Base-by-base conservation (phyloP, 2,888 invertebrate species). In the Falcaria lacertinaria region DNA sequence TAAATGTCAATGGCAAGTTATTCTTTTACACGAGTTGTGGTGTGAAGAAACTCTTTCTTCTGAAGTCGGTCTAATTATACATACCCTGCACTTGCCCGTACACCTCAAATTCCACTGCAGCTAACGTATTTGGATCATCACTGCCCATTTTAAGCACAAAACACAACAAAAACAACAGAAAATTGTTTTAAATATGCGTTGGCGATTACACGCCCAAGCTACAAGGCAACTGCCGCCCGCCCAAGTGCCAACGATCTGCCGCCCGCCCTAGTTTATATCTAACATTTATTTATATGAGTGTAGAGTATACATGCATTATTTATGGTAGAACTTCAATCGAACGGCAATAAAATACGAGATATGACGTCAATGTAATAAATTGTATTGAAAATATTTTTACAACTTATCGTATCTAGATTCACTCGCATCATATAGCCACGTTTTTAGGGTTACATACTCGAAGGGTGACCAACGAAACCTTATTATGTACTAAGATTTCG, bases 71-170 rank as follows among this genome's bases (percentile, higher is more conserved):
- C 3, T 19, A 19, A 19, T 4, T 4, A 5, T 2, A 28, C 28
- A 1, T 8, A 96, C 97, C 97, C 93, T 97, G 97, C 32, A 97
- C 97, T 84, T 95, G 94, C 44, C 97, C 97, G 71, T 91, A 96
- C 46, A 97, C 96, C 84, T 97, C 97, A 73, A 97, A 97, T 67
- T 97, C 97, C 34, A 96, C 95, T 33, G 96, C 95, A 34, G 94
- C 92, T 56, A 95, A 85, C 43, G 91, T 90, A 63, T 91, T 92
- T 48, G 89, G 81, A 52, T 91, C 91, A 52, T 90, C 91, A 37
- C 88, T 79, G 54, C 91, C 91, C 92, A 92, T 92, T 22, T 43
- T 58, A 33, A 34, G 43, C 51, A 67, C 63, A 42, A 22, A 48
- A 35, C 41, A 46, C 36, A 50, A 45, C 43, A 32, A 42, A 33